Conservation (phyloP, 2,113 vertebrate species). For the Phyllopteryx taeniolatus region DNA sequence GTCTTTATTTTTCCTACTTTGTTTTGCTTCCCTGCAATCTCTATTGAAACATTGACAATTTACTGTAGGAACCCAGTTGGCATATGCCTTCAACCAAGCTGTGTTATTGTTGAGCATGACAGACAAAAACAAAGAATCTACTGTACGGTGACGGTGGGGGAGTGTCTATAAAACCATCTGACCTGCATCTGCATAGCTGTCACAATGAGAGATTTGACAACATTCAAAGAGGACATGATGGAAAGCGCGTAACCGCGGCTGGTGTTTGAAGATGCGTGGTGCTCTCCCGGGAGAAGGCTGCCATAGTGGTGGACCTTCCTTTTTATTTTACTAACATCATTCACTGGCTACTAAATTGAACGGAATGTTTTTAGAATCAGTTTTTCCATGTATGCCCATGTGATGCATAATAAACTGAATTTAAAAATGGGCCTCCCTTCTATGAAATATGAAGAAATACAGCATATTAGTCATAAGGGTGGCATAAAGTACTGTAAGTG, state of each 20-base stretch:
- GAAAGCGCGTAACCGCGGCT: constrained; percentile 56
- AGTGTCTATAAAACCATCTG: constrained; percentile 48
- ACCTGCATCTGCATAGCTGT: constrained; percentile 67
- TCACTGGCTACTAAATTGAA: constrained; percentile 56
- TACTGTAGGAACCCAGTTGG: constrained; percentile 20
- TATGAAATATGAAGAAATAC: neutral
- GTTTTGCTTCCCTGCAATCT: constrained; percentile 4
- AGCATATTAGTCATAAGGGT: constrained; percentile 9
- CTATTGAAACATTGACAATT: constrained; percentile 30
- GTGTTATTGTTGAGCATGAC: constrained; percentile 30
- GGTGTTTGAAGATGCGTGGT: constrained; percentile 59
- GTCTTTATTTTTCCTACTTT: neutral
- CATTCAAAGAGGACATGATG: constrained; percentile 62
- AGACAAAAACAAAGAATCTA: constrained; percentile 53
- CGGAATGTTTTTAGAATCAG: constrained; percentile 62
- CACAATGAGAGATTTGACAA: constrained; percentile 64
- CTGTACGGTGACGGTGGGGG: constrained; percentile 10
- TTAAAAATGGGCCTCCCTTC: constrained; percentile 49
- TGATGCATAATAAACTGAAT: constrained; percentile 64
- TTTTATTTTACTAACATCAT: constrained; percentile 38
- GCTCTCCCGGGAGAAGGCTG: constrained; percentile 61
- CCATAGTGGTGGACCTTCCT: constrained; percentile 48
- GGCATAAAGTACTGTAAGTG: neutral
- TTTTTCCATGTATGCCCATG: constrained; percentile 57
- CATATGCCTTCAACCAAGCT: constrained; percentile 34